Percentiles rank a stretch among this genome's conserved stretches.
Evolutionary conservation across 2,113 vertebrate species (phyloP).

Genomic region (Uropsilus gracilis): DNA sequence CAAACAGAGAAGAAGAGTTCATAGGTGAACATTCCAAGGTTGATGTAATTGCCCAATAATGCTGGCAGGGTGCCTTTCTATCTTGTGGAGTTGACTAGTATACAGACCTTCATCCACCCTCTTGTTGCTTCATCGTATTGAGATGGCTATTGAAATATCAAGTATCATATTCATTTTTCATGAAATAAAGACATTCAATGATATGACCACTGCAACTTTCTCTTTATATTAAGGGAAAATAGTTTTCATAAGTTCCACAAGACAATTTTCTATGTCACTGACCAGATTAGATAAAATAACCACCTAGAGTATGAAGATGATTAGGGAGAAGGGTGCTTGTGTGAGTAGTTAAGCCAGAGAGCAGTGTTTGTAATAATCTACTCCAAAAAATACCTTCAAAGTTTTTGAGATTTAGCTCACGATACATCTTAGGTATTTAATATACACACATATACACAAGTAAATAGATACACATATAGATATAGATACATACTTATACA

Average conservation of each 20-base stretch:
- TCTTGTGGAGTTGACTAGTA: neutral
- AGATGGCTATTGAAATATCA: neutral
- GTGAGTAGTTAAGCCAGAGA: neutral
- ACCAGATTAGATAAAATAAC: neutral
- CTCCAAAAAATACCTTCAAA: neutral
- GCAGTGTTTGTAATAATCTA: neutral
- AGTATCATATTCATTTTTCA: neutral
- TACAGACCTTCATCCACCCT: neutral
- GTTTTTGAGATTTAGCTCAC: neutral
- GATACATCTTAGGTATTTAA: neutral
- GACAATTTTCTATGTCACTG: neutral
- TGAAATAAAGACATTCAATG: neutral
- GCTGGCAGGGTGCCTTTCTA: neutral
- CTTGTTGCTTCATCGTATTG: neutral
- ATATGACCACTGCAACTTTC: neutral
- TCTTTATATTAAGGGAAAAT: slow-evolving; percentile 10
- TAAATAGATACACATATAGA: neutral
- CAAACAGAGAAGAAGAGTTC: slow-evolving; percentile 44
- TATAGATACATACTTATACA: neutral
- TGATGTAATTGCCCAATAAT: neutral
- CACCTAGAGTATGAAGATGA: neutral
- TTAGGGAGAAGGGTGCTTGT: neutral
- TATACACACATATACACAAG: too few species aligned
- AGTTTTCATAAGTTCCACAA: neutral
- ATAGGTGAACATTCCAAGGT: slow-evolving; percentile 48